Percentiles rank a stretch among this genome's conserved stretches.
Evolutionary conservation across 2,113 vertebrate species (phyloP).

Genomic region (Tonatia bakeri): DNA sequence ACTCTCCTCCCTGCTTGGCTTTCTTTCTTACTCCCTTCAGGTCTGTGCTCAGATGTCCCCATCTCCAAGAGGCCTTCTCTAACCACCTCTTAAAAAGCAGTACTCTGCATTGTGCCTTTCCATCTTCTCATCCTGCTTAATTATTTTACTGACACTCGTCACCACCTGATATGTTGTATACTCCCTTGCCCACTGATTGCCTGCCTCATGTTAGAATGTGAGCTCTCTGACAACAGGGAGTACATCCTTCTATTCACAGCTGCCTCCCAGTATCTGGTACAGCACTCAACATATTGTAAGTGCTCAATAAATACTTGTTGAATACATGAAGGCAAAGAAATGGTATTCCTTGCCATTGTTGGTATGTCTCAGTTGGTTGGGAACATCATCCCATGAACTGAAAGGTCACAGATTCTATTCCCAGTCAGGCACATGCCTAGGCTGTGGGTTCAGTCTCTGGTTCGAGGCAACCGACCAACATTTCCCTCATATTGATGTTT

Average conservation of each 20-base stretch:
- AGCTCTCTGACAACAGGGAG: neutral
- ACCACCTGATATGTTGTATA: too few species aligned
- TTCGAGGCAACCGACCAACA: too few species aligned
- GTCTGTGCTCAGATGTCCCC: neutral
- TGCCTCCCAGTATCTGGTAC: neutral
- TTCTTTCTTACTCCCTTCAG: neutral
- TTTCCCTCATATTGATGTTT: too few species aligned
- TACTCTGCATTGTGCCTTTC: neutral
- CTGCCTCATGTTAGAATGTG: neutral
- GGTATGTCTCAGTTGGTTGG: too few species aligned
- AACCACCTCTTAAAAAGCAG: neutral
- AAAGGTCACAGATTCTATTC: too few species aligned
- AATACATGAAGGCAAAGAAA: neutral
- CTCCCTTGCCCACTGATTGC: neutral
- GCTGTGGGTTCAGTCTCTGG: too few species aligned
- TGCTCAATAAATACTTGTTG: neutral
- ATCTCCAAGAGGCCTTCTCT: neutral
- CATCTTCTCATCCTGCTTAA: neutral
- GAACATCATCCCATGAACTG: too few species aligned
- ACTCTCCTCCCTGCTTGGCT: neutral
- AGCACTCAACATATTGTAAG: neutral
- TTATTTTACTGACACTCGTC: neutral
- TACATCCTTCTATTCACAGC: neutral
- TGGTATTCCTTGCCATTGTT: too few species aligned
- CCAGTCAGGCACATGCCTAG: too few species aligned